phyloP scores from a whole-genome alignment of 2,797 vertebrate species.

The Tauraco hartlaubi region DNA sequence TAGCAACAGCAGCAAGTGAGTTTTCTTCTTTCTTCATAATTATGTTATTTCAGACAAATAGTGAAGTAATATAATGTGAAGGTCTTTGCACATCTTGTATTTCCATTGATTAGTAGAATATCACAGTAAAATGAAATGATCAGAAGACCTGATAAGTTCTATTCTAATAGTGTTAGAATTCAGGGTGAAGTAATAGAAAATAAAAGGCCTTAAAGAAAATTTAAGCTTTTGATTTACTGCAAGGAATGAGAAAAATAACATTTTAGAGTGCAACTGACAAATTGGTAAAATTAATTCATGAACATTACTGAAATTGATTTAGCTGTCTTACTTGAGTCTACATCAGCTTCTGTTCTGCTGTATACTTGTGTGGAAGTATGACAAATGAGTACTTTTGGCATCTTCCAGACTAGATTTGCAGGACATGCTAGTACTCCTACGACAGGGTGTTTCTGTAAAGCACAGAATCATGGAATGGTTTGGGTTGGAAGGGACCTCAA shows the following conservation, averaged over 20 bases:
- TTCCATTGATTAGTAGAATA: not conserved
- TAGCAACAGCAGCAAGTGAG: slow-evolving; percentile 91
- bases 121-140: not conserved
- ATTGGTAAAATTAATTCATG: not conserved
- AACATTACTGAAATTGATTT: not conserved
- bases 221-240: not conserved
- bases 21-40: not conserved
- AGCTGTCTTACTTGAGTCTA: not conserved
- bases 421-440: not conserved
- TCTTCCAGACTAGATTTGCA: not conserved
- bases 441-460: not conserved
- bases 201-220: not conserved
- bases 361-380: not conserved
- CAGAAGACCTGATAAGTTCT: not conserved
- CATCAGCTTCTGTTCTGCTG: not conserved
- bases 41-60: not conserved
- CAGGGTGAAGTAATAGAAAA: not conserved
- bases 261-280: not conserved
- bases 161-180: not conserved
- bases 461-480: no score
- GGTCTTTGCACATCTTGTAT: rapidly evolving
- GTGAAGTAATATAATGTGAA: not conserved
- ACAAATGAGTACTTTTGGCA: not conserved
- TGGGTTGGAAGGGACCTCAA: no score
- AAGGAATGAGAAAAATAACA: not conserved